phyloP scores from a whole-genome alignment of 2,113 vertebrate genomes.

The Catharus minimus region DNA sequence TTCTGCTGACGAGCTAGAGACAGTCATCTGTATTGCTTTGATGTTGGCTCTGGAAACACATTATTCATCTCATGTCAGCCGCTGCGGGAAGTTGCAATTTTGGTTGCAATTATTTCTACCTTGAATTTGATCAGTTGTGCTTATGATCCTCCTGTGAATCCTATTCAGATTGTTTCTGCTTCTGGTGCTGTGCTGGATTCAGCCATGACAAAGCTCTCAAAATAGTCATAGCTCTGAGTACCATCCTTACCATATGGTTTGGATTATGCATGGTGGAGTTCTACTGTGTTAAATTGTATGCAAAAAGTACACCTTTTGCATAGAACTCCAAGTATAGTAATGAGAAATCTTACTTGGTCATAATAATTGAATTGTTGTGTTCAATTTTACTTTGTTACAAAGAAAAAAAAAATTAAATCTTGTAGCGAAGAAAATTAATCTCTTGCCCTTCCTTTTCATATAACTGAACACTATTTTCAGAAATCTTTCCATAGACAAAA shows the following conservation, averaged over 20 bases:
- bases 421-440: background rate
- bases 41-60: slow-evolving; percentile 44
- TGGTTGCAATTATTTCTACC: slow-evolving; percentile 64
- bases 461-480: background rate
- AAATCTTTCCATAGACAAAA: slow-evolving; percentile 12
- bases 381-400: slow-evolving; percentile 35
- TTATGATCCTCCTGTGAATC: slow-evolving; percentile 58
- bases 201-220: slow-evolving; percentile 47
- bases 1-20: slow-evolving; percentile 17
- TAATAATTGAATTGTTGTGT: slow-evolving; percentile 28
- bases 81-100: slow-evolving; percentile 31
- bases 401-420: background rate
- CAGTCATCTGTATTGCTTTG: slow-evolving; percentile 26
- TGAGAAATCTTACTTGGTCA: slow-evolving; percentile 10
- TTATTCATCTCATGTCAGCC: slow-evolving; percentile 55
- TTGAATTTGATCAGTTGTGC: slow-evolving; percentile 47
- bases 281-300: slow-evolving; percentile 38
- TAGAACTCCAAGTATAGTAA: background rate
- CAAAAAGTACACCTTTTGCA: slow-evolving; percentile 18
- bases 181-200: slow-evolving; percentile 43
- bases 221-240: slow-evolving; percentile 32
- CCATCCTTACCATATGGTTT: slow-evolving; percentile 62
- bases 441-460: slow-evolving; percentile 4
- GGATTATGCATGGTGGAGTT: slow-evolving; percentile 31
- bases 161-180: slow-evolving; percentile 55